Base-by-base conservation (phyloP, 1,140 invertebrate genomes). In the Rhagoletis pomonella region DNA sequence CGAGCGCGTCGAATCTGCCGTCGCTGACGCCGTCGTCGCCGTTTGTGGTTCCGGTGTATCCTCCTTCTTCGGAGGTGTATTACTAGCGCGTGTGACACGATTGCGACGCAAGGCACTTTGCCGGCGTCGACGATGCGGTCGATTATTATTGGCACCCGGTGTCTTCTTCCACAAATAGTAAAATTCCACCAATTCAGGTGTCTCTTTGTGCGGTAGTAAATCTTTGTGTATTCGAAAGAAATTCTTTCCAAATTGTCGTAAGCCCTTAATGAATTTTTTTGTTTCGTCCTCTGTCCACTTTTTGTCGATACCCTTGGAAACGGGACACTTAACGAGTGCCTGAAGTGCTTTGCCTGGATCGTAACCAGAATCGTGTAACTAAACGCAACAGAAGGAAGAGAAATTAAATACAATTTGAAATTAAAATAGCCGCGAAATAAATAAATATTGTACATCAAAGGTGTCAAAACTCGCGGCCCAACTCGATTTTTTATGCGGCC, bases 91-190 rank as follows among this genome's bases (percentile, higher is more conserved):
- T 64, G 97, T 97, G 90, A 97, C 97, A 88, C 97, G 95, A 88
- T 98, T 98, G 89, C 98, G 94, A 89, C 98, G 95, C 87, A 99
- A 94, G n/a, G 97, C 98, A 89, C 96, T 97, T 93, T 97, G 97
- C 86, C 98, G 94, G 85, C 98, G 95, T 94, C 98, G 95, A 86
- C 98, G 95, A 92, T 99, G 97, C 39, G 98, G 98, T 87, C 98
- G 95, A 93, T 98, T 98, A 93, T 97, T 98, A 92, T 98, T 97
- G 69, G 98, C 98, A 90, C 97, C 97, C n/a, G 98, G 98, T n/a
- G 98, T 99, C 94, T 99, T 99, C 94, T 99, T 99, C 99, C 99
- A 99, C 92, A 99, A 95, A 94, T 99, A 99, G 94, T 99, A 99
- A 94, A 98, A 99, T 92, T 99, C 98, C 47, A 99, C 98, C 90